phyloP scores from a whole-genome alignment of 35 echinoderm and acorn worm genomes.

The Acanthaster planci region DNA sequence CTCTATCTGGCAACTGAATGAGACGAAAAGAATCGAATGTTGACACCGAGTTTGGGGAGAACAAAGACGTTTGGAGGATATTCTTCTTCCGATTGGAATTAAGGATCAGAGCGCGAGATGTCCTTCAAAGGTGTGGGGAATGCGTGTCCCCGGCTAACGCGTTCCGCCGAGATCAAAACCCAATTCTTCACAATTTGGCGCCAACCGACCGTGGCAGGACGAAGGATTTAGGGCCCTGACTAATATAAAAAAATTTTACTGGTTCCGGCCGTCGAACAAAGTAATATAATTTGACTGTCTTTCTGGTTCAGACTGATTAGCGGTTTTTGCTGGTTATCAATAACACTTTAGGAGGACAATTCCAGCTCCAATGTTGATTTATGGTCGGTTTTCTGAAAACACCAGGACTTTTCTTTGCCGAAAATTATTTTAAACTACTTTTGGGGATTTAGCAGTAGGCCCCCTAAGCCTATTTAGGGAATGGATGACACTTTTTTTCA shows the following conservation, averaged over 20 bases:
- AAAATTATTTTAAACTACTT: background rate
- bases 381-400: too few species aligned
- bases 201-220: background rate
- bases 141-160: conserved; percentile 6
- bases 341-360: conserved; percentile 9
- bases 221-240: conserved; percentile 5
- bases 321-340: background rate
- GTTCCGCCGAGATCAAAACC: background rate
- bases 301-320: background rate
- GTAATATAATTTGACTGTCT: background rate
- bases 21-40: too few species aligned
- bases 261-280: too few species aligned
- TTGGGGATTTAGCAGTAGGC: background rate
- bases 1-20: too few species aligned
- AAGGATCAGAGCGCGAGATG: background rate
- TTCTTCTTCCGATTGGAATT: too few species aligned
- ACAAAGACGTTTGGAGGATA: too few species aligned
- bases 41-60: too few species aligned
- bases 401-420: background rate
- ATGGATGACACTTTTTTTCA: too few species aligned
- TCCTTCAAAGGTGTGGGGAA: background rate
- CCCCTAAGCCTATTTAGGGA: too few species aligned
- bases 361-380: background rate
- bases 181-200: conserved; percentile 3
- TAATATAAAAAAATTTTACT: conserved; percentile 1